phyloP scores from a whole-genome alignment of 2,113 vertebrate genomes.

The Sprattus sprattus region DNA sequence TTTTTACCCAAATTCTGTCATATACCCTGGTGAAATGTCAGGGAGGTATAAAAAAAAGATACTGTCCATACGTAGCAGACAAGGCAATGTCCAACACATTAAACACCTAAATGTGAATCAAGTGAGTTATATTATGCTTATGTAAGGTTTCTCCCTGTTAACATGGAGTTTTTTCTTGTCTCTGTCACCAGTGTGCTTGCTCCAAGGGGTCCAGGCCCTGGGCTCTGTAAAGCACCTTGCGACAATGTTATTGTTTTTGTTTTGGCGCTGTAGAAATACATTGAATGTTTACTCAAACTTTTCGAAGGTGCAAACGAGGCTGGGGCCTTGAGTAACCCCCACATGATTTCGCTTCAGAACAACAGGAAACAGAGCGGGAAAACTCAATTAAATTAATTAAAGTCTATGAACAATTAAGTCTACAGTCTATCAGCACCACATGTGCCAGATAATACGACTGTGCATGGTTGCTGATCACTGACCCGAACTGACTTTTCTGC shows the following conservation, averaged over 20 bases:
- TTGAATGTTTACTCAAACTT: neutral
- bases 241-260: no score
- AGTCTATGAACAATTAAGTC: slow-evolving; percentile 1
- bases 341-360: neutral
- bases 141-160: no score
- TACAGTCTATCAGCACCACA: neutral
- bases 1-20: no score
- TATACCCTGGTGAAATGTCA: no score
- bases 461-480: neutral
- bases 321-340: neutral
- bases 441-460: neutral
- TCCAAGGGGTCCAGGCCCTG: no score
- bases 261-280: no score
- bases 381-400: slow-evolving; percentile 4
- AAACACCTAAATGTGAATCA: neutral
- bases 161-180: no score
- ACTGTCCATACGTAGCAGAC: no score
- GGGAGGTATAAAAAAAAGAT: no score
- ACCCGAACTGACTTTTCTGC: slow-evolving; percentile 19
- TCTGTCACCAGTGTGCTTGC: no score
- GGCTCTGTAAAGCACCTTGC: no score
- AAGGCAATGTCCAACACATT: neutral
- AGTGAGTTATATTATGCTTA: no score
- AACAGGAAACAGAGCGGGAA: neutral
- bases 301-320: neutral